Percentiles rank a stretch among this genome's conserved stretches.
These are phyloP conservation scores for Pterocles gutturalis DNA, from an alignment of 2,113 vertebrate species.

Conservation along the genomic window DNA sequence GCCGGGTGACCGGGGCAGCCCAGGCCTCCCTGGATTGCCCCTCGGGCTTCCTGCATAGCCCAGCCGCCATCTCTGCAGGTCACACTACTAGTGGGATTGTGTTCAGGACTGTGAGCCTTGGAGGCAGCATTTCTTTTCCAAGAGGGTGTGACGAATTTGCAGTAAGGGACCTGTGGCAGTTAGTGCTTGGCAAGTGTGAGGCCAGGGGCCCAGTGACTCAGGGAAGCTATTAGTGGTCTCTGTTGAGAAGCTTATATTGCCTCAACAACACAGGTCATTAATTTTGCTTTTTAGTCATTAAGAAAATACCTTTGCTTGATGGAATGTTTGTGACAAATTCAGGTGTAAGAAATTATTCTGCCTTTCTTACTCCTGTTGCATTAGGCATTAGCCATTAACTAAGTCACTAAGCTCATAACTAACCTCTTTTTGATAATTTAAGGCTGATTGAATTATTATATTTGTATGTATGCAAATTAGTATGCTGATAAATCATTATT, in stretches of 20 bases:
- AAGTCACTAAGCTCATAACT: neutral
- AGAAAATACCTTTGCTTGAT: slow-evolving; percentile 44
- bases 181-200: neutral
- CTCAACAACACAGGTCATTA: slow-evolving; percentile 49
- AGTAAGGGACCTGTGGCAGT: neutral
- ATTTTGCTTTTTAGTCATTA: slow-evolving; percentile 57
- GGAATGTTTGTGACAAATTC: slow-evolving; percentile 13
- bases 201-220: neutral
- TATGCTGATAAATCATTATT: neutral
- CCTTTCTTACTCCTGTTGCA: neutral
- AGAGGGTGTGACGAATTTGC: neutral
- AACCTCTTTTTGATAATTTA: slow-evolving; percentile 19
- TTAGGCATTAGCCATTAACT: neutral
- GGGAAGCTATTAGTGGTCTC: slow-evolving; percentile 35
- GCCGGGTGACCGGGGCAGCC: neutral
- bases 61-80: neutral
- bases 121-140: neutral
- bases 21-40: neutral
- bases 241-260: neutral
- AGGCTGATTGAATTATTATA: neutral
- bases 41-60: neutral
- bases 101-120: neutral
- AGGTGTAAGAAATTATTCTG: neutral
- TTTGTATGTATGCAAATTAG: neutral
- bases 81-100: neutral